A percentile compares a stretch with the other conserved stretches of the same genome.
Evolutionary conservation across 2,888 invertebrate genomes (phyloP).

Genomic region (Biston stratarius): DNA sequence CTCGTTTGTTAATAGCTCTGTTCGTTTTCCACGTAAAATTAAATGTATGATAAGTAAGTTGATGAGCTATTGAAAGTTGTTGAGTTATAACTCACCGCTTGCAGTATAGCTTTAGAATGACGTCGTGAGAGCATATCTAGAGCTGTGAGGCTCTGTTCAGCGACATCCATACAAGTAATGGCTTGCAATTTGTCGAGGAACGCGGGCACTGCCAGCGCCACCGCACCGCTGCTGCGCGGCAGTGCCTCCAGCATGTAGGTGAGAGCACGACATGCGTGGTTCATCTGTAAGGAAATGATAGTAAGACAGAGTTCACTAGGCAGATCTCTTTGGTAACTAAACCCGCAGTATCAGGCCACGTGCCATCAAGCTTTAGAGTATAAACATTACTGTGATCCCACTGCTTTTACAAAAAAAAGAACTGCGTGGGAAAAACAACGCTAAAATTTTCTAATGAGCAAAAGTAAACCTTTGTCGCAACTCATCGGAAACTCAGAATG

Average conservation of each 20-base stretch:
- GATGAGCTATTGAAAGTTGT: too few species aligned
- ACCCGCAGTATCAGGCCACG: too few species aligned
- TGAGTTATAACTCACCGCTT: slow-evolving; percentile 88
- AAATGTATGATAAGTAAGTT: background rate
- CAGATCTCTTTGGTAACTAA: too few species aligned
- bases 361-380: too few species aligned
- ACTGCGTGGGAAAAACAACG: too few species aligned
- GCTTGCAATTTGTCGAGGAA: slow-evolving; percentile 98
- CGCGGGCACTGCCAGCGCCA: slow-evolving; percentile 98
- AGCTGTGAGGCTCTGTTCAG: slow-evolving; percentile 98
- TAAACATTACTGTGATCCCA: too few species aligned
- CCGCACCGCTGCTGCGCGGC: slow-evolving; percentile 97
- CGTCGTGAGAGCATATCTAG: slow-evolving; percentile 98
- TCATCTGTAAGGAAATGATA: slow-evolving; percentile 90
- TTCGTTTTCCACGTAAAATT: too few species aligned
- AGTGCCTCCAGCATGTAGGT: slow-evolving; percentile 99
- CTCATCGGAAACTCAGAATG: too few species aligned
- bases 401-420: too few species aligned
- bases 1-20: too few species aligned
- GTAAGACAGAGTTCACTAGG: background rate
- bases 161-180: slow-evolving; percentile 99
- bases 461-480: too few species aligned
- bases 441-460: too few species aligned
- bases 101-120: slow-evolving; percentile 98
- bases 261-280: slow-evolving; percentile 98